Conservation (phyloP, 2,113 vertebrate species). For the Chlamydotis undulata region DNA sequence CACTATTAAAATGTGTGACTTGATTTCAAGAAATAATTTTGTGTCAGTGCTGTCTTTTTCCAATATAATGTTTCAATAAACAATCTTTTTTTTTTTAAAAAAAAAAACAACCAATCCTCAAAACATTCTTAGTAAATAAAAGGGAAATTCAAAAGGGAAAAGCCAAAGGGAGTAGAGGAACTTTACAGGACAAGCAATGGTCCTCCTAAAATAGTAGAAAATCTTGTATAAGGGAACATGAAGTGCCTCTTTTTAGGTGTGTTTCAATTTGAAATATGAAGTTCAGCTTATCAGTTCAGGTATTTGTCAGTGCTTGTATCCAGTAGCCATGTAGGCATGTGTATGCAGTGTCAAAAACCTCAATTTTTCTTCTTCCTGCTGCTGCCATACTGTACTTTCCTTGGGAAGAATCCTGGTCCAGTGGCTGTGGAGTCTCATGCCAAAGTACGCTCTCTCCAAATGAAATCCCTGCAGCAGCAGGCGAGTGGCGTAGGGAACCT, state of each 20-base stretch:
- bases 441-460: background rate
- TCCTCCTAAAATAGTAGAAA: background rate
- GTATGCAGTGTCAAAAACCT: background rate
- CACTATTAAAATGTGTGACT: background rate
- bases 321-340: background rate
- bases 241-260: background rate
- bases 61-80: background rate
- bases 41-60: background rate
- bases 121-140: background rate
- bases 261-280: background rate
- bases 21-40: background rate
- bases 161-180: background rate
- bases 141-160: background rate
- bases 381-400: background rate
- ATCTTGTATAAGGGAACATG: background rate
- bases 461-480: background rate
- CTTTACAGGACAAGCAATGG: background rate
- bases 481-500: background rate
- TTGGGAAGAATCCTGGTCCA: background rate
- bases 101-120: no score
- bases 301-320: background rate
- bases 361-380: background rate
- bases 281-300: rapidly evolving
- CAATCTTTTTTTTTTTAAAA: background rate
- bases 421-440: background rate